Conservation (phyloP, 2,113 vertebrate genomes). For the Vireo altiloquus region DNA sequence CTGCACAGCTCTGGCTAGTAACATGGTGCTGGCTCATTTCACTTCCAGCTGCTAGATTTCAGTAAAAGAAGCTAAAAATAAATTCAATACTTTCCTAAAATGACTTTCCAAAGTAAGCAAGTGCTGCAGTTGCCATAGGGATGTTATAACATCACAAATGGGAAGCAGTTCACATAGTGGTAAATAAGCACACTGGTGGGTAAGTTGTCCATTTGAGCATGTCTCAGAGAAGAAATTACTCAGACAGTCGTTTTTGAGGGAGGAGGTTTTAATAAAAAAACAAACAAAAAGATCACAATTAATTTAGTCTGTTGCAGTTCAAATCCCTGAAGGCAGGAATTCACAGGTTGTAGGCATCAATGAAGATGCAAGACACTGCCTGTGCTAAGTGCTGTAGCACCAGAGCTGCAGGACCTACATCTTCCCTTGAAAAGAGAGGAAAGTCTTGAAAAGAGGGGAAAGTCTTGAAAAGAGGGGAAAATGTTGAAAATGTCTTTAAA, state of each 20-base stretch:
- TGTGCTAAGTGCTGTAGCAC: background rate
- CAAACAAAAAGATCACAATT: background rate
- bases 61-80: conserved; percentile 61
- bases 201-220: background rate
- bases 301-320: background rate
- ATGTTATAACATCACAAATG: conserved; percentile 23
- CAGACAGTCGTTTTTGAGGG: background rate
- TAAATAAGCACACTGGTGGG: conserved; percentile 30
- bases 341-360: background rate
- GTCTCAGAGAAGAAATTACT: background rate
- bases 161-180: background rate
- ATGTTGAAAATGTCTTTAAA: background rate
- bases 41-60: conserved; percentile 57
- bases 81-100: conserved; percentile 61
- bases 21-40: background rate
- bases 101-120: conserved; percentile 49
- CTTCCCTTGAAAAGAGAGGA: background rate
- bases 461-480: background rate
- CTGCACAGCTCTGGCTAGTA: background rate
- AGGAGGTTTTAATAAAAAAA: background rate
- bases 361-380: background rate
- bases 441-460: background rate
- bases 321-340: background rate
- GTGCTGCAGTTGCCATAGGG: conserved; percentile 61
- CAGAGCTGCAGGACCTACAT: background rate